phyloP scores from a whole-genome alignment of 2,797 vertebrate genomes.

The Onychomys torridus region DNA sequence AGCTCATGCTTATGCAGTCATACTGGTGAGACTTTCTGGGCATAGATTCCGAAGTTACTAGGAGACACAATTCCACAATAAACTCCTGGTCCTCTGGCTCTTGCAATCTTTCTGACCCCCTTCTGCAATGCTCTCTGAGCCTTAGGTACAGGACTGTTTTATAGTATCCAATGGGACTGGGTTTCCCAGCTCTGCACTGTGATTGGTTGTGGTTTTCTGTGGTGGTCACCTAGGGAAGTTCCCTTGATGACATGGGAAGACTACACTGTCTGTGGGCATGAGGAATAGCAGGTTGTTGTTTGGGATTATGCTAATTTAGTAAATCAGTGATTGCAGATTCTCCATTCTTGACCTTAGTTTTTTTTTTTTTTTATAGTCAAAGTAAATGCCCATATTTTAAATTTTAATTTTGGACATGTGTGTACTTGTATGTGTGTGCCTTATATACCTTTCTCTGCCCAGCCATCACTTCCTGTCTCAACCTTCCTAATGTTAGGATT shows the following conservation, averaged over 20 bases:
- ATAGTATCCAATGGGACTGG: background rate
- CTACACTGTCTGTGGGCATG: background rate
- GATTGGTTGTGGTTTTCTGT: background rate
- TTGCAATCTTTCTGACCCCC: background rate
- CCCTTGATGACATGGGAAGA: background rate
- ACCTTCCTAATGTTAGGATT: no score
- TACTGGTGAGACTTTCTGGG: background rate
- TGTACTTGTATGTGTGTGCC: background rate
- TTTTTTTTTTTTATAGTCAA: constrained; percentile 52
- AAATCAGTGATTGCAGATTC: background rate
- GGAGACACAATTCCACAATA: background rate
- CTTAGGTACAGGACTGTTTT: background rate
- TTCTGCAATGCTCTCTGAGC: background rate
- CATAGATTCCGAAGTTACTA: background rate
- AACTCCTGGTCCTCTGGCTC: background rate
- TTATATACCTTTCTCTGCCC: no score
- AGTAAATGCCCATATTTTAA: constrained; percentile 29
- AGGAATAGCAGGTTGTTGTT: background rate
- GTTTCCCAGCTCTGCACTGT: background rate
- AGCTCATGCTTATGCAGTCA: background rate
- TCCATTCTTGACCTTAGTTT: background rate
- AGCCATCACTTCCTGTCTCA: no score
- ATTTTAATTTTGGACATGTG: background rate
- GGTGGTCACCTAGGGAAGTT: background rate
- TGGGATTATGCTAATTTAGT: background rate